A percentile compares a stretch with the other conserved stretches of the same genome.
Evolutionary conservation across 2,888 invertebrate genomes (phyloP).

Genomic region (Zygaena filipendulae): DNA sequence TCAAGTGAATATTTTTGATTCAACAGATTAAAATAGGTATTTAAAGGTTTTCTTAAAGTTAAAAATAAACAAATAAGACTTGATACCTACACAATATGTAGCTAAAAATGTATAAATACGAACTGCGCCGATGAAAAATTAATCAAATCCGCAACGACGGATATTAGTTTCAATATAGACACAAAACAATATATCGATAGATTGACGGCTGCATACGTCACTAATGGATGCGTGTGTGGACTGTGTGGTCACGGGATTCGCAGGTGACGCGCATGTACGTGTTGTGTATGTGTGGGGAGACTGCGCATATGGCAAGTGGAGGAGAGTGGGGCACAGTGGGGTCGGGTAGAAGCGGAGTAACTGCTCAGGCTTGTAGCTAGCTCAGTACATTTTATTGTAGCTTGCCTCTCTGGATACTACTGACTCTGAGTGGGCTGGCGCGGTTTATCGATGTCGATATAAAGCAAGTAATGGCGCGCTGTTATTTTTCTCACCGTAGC

Average conservation of each 20-base stretch:
- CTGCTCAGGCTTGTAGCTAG: conserved; percentile 65
- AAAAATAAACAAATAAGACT: no score
- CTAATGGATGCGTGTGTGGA: conserved; percentile 28
- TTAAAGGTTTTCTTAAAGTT: no score
- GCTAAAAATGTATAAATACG: no score
- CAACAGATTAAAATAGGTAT: no score
- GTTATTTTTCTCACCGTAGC: conserved; percentile 35
- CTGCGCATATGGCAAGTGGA: conserved; percentile 49
- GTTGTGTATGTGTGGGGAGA: conserved; percentile 30
- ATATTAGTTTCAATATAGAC: no score
- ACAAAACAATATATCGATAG: no score
- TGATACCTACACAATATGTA: no score
- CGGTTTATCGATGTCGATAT: conserved; percentile 50
- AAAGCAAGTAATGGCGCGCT: conserved; percentile 35
- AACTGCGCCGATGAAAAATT: conserved; percentile 34
- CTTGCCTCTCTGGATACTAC: conserved; percentile 60
- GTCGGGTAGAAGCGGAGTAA: conserved; percentile 41
- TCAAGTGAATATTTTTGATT: no score
- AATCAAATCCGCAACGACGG: conserved; percentile 28
- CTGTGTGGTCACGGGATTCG: conserved; percentile 35
- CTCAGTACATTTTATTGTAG: conserved; percentile 67
- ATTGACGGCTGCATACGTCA: conserved; percentile 43
- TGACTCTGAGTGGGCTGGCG: conserved; percentile 30
- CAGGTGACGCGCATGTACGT: conserved; percentile 29
- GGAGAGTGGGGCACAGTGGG: conserved; percentile 21